phyloP scores from a whole-genome alignment of 2,113 vertebrate species.

The Murina feae region DNA sequence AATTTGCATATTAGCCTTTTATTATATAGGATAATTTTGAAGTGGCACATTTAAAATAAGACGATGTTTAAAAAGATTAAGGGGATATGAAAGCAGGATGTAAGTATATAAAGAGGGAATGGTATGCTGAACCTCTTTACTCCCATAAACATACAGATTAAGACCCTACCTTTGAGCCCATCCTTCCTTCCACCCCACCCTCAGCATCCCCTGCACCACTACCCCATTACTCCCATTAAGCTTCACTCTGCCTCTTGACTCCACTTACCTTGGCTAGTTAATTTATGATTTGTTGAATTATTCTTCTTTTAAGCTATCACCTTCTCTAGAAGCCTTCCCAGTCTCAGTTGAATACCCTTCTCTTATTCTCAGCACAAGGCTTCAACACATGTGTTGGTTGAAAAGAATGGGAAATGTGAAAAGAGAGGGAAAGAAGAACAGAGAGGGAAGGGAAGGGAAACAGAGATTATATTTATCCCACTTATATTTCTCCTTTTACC shows the following conservation, averaged over 20 bases:
- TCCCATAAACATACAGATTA: background rate
- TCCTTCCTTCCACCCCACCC: too few species aligned
- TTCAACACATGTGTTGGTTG: background rate
- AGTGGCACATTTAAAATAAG: background rate
- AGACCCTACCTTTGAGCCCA: background rate
- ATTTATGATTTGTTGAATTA: background rate
- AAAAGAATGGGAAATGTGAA: background rate
- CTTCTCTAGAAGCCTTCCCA: background rate
- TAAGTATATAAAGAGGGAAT: background rate
- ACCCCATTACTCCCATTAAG: background rate
- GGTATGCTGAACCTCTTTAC: background rate
- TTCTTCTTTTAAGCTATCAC: background rate
- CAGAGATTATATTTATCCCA: background rate
- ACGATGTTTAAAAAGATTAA: background rate
- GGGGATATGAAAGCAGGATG: background rate
- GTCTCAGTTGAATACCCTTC: background rate
- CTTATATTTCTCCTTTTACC: background rate
- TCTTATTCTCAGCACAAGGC: background rate
- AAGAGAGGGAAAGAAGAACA: too few species aligned
- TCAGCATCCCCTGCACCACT: too few species aligned
- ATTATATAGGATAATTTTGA: background rate
- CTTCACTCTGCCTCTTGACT: background rate
- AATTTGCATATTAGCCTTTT: too few species aligned
- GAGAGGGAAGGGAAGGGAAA: background rate
- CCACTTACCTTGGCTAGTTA: background rate